Evolutionary conservation across 2,888 invertebrate genomes (phyloP).

Genomic region (Liposcelis brunnea): DNA sequence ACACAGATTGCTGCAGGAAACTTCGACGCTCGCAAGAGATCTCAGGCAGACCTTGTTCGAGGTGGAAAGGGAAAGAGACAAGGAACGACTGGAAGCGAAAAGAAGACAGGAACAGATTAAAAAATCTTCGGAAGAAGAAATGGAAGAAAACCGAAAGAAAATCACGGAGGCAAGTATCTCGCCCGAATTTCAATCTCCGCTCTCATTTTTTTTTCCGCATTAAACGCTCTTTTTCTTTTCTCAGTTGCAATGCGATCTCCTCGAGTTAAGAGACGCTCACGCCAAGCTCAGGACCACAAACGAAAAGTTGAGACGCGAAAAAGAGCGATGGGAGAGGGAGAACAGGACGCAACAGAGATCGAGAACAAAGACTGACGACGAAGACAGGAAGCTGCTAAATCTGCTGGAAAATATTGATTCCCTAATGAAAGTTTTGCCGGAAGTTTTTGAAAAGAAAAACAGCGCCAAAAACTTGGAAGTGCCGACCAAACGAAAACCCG

Average conservation of each 20-base stretch:
- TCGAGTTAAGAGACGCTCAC: conserved; percentile 79
- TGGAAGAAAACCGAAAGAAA: conserved; percentile 75
- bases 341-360: conserved; percentile 34
- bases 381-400: conserved; percentile 52
- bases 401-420: conserved; percentile 44
- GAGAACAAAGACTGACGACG: conserved; percentile 37
- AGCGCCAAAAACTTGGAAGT: conserved; percentile 12
- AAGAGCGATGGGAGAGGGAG: conserved; percentile 69
- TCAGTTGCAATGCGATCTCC: conserved; percentile 66
- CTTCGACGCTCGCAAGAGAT: conserved; percentile 74
- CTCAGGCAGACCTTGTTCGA: conserved; percentile 73
- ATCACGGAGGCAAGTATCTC: conserved; percentile 32
- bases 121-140: conserved; percentile 70
- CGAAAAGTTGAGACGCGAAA: conserved; percentile 74
- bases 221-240: conserved; percentile 8
- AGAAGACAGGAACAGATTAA: conserved; percentile 71
- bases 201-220: conserved; percentile 18
- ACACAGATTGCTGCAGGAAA: conserved; percentile 75
- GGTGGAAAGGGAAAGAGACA: conserved; percentile 77
- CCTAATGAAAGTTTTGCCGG: background rate
- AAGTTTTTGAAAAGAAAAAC: background rate
- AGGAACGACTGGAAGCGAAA: conserved; percentile 73
- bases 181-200: background rate
- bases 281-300: conserved; percentile 80
- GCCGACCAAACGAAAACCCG: too few relatives aligned